Percentiles rank a stretch among this genome's conserved stretches.
Conservation (phyloP, 1,140 invertebrate species). For the Dreissena rostriformis region DNA sequence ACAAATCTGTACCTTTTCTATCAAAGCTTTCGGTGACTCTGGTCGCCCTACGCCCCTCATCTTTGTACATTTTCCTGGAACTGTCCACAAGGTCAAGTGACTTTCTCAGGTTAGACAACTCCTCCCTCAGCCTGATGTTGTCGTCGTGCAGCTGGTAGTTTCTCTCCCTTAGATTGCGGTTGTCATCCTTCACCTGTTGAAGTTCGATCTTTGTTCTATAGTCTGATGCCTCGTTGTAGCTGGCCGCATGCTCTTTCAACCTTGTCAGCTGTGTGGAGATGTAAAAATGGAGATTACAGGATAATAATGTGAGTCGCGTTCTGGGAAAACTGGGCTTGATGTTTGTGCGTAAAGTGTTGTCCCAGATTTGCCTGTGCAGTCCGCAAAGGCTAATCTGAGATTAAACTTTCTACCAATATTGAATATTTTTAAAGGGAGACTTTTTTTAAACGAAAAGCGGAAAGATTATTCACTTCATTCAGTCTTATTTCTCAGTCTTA, state of each 20-base stretch:
- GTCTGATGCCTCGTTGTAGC: conserved; percentile 45
- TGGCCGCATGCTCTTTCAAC: background rate
- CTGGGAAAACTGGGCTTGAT: background rate
- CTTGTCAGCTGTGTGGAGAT: conserved; percentile 20
- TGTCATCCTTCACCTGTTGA: conserved; percentile 54
- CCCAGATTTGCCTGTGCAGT: background rate
- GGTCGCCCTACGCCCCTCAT: background rate
- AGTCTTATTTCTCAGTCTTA: too few relatives aligned
- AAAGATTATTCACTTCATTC: too few relatives aligned
- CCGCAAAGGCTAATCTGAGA: background rate
- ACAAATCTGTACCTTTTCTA: conserved; percentile 5
- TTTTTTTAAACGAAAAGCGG: background rate
- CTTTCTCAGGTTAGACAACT: conserved; percentile 48
- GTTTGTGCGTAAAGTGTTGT: background rate
- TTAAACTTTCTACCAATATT: background rate
- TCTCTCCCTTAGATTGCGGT: conserved; percentile 55
- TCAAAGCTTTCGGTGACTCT: conserved; percentile 26
- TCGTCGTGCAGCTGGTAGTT: conserved; percentile 57
- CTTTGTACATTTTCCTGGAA: conserved; percentile 1
- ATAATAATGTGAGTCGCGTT: background rate
- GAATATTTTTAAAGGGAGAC: background rate
- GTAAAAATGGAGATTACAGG: background rate
- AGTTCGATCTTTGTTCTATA: conserved; percentile 49
- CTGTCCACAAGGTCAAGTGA: conserved; percentile 34
- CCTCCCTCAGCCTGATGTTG: conserved; percentile 45